phyloP scores from a whole-genome alignment of 2,113 vertebrate genomes.

The Forbesichthys agassizii region DNA sequence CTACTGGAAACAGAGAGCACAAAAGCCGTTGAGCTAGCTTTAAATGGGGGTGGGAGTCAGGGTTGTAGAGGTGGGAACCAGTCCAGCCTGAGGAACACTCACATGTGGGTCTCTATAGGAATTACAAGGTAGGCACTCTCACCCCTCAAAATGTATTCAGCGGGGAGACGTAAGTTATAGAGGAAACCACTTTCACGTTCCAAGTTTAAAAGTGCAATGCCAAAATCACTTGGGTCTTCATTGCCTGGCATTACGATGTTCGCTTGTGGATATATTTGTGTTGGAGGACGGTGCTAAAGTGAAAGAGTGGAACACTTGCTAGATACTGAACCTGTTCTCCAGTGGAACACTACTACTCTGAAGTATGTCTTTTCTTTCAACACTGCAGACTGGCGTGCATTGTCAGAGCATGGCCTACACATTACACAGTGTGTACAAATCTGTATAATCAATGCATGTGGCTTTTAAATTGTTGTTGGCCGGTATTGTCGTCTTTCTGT shows the following conservation, averaged over 20 bases:
- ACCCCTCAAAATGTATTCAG: slow-evolving; percentile 15
- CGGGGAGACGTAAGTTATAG: neutral
- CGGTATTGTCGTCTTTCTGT: neutral
- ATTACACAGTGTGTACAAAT: slow-evolving; percentile 23
- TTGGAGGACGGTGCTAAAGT: neutral
- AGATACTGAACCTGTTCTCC: slow-evolving; percentile 32
- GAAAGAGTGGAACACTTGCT: slow-evolving; percentile 2
- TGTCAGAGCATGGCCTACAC: slow-evolving; percentile 32
- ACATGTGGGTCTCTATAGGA: slow-evolving; percentile 46
- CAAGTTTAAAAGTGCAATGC: neutral
- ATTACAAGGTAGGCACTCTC: slow-evolving; percentile 63
- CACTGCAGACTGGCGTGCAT: slow-evolving; percentile 20
- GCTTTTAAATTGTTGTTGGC: slow-evolving; percentile 24
- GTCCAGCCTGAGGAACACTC: slow-evolving; percentile 49
- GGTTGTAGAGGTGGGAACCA: slow-evolving; percentile 51
- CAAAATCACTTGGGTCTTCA: neutral
- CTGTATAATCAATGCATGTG: slow-evolving; percentile 19
- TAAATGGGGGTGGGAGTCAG: slow-evolving; percentile 54
- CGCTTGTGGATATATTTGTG: neutral
- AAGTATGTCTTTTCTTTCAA: slow-evolving; percentile 26
- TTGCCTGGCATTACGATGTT: no score
- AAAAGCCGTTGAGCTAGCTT: slow-evolving; percentile 77
- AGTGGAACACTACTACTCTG: slow-evolving; percentile 31
- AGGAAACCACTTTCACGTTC: neutral
- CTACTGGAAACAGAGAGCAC: slow-evolving; percentile 75